Percentiles rank a stretch among this genome's conserved stretches.
Evolutionary conservation across 1,140 invertebrate species (phyloP).

Genomic region (Conopomorpha cramerella): DNA sequence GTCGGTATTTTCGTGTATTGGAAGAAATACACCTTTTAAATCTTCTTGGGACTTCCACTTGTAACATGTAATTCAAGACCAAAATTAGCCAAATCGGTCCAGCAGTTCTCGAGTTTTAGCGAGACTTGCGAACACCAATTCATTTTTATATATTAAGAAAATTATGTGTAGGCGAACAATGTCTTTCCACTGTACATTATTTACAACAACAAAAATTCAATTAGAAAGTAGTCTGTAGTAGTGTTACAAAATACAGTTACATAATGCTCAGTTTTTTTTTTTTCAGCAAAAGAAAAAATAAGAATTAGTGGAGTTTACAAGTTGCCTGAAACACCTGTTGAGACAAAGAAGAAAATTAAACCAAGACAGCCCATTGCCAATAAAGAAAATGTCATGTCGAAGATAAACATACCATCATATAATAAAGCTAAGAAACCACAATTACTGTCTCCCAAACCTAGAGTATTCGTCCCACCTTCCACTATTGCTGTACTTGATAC

Average conservation of each 20-base stretch:
- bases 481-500: conserved; percentile 13
- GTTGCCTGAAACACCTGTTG: conserved; percentile 31
- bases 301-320: conserved; percentile 37
- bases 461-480: not conserved
- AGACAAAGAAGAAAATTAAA: conserved; percentile 11
- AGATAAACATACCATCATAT: conserved; percentile 9
- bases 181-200: too few species aligned
- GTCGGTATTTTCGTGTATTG: too few species aligned
- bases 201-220: conserved; percentile 18
- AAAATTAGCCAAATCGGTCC: too few species aligned
- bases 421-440: conserved; percentile 10
- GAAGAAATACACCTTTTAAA: too few species aligned
- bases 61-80: too few species aligned
- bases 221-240: conserved; percentile 12
- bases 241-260: too few species aligned
- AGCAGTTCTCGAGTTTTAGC: too few species aligned
- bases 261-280: too few species aligned
- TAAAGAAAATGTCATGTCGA: conserved; percentile 24
- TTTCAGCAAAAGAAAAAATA: conserved; percentile 22
- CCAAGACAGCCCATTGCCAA: conserved; percentile 17
- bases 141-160: too few species aligned
- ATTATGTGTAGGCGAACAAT: too few species aligned
- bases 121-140: too few species aligned
- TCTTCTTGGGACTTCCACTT: too few species aligned
- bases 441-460: conserved; percentile 4